Evolutionary conservation across 2,888 invertebrate genomes (phyloP), one percentile per base, ranked within the genome.

Genomic region (Pollenia griseotomentosa): DNA sequence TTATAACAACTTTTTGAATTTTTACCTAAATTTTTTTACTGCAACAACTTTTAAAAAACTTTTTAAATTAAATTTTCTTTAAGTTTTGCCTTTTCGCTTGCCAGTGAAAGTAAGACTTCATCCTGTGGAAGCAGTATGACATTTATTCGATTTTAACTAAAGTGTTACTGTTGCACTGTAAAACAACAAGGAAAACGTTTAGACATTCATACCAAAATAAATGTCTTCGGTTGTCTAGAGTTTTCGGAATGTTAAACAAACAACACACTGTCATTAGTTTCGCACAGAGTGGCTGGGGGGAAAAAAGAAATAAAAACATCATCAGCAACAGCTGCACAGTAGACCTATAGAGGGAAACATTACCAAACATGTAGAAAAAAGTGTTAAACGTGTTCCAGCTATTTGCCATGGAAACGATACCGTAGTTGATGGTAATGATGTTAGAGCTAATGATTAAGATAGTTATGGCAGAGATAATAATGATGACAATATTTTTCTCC

Each of bases 401-500:
- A 19, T 19, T 48, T 74, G 19, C n/a, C n/a, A 51, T 51, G 40
- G 40, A 14, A 16, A 51, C 12, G 11, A 1, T 33, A 33, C 33
- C 33, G 33, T 70, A 42, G 19, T 53, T 65, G 33, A 9, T 55
- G 65, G 10, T 68, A 48, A 61, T 46, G 70, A 46, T 33, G 40
- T n/a, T 71, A 19, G 48, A 66, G 66, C 48, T 33, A 33, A 33
- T 48, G 66, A 66, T 53, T 44, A 77, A 48, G 65, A 66, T n/a
- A 16, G 33, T 65, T 78, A 44, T 66, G 66, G 42, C 59, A 19
- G 33, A n/a, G 59, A 66, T 33, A 42, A 23, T 61, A 44, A 48
- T 40, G 66, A 59, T 73, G 19, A 82, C 55, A 63, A 79, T 79
- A 63, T 68, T 79, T 78, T 63, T 44, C 68, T 23, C 66, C 75